Percentiles rank a stretch among this genome's conserved stretches.
Evolutionary conservation across 2,113 vertebrate genomes (phyloP).

Genomic region (Zosterops japonicus): DNA sequence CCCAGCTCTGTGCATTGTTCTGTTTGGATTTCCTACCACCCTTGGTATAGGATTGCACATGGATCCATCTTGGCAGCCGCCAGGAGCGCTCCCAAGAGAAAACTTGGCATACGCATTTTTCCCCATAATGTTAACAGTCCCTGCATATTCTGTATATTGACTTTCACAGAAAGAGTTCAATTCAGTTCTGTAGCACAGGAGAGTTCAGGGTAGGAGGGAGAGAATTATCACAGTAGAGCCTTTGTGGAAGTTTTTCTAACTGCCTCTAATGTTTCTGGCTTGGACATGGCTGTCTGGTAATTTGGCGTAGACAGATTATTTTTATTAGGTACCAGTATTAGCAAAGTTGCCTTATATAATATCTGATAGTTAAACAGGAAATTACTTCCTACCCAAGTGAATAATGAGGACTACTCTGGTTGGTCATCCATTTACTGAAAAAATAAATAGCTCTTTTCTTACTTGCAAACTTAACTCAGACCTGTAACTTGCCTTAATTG

Average conservation of each 20-base stretch:
- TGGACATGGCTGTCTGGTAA: slow-evolving; percentile 3
- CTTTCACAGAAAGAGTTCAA: slow-evolving; percentile 66
- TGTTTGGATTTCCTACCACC: slow-evolving; percentile 16
- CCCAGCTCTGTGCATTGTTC: background rate
- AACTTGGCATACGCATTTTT: slow-evolving; percentile 33
- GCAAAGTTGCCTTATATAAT: slow-evolving; percentile 52
- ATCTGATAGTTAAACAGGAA: slow-evolving; percentile 71
- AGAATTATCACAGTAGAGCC: slow-evolving; percentile 44
- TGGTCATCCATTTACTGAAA: slow-evolving; percentile 28
- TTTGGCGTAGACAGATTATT: slow-evolving; percentile 52
- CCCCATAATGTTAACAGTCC: slow-evolving; percentile 53
- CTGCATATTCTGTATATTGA: slow-evolving; percentile 56
- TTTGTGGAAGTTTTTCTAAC: slow-evolving; percentile 41
- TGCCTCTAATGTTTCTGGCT: slow-evolving; percentile 20
- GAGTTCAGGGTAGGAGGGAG: slow-evolving; percentile 51
- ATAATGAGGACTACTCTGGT: slow-evolving; percentile 61
- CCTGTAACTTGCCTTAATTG: slow-evolving; percentile 1
- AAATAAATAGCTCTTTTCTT: slow-evolving; percentile 43
- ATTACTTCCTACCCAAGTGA: slow-evolving; percentile 63
- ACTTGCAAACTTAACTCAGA: background rate
- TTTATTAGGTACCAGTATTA: slow-evolving; percentile 65
- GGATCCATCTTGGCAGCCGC: slow-evolving; percentile 53
- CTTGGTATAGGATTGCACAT: slow-evolving; percentile 21
- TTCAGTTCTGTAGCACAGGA: slow-evolving; percentile 60
- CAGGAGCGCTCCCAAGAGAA: slow-evolving; percentile 53